Base-by-base conservation (phyloP, 2,797 vertebrate genomes). In the Atherinosoma microstoma region DNA sequence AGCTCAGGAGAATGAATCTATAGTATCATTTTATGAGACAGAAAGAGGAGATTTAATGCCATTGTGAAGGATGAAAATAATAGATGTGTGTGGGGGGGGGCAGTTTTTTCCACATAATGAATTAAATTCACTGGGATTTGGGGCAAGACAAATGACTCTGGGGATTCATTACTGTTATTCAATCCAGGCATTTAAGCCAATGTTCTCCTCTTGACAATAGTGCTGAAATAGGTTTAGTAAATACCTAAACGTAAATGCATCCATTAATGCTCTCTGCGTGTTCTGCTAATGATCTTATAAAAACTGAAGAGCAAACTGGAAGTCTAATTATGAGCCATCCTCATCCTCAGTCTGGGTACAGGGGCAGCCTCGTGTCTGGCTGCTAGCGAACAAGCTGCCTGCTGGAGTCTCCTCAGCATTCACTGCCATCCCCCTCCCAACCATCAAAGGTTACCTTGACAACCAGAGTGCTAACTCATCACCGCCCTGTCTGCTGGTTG, bases 391-490 rank as follows among this genome's bases (percentile, higher is more conserved):
- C 78, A 36, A 80, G 79, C 79, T 75, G 84, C 76, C 79, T 75
- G 84, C 78, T 51, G 61, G 57, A 77, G 45, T 82, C 87, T 91
- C 82, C 86, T 93, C 90, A 86, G 85, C 82, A 93, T 89, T 89
- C 89, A 86, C 78, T 58, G 72, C 85, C 85, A 88, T 87, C 83
- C 89, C 88, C 89, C 86, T 84, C 83, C 89, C 84, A 84, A 79
- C 90, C 81, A 87, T 92, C 90, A 92, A 88, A 90, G 84, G 92
- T 94, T 93, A 88, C 91, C 92, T 84, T 92, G 93, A 88, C 92
- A 92, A 94, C 92, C 89, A 84, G 89, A 92, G 93, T 92, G 93
- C 92, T 91, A 94, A 93, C 93, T 94, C 92, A 93, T 93, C 91
- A 91, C 84, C 5, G 65, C 59, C 61, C 82, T 79, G 87, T 90